Evolutionary conservation across 2,888 invertebrate species (phyloP).

Genomic region (Conops quadrifasciatus): DNA sequence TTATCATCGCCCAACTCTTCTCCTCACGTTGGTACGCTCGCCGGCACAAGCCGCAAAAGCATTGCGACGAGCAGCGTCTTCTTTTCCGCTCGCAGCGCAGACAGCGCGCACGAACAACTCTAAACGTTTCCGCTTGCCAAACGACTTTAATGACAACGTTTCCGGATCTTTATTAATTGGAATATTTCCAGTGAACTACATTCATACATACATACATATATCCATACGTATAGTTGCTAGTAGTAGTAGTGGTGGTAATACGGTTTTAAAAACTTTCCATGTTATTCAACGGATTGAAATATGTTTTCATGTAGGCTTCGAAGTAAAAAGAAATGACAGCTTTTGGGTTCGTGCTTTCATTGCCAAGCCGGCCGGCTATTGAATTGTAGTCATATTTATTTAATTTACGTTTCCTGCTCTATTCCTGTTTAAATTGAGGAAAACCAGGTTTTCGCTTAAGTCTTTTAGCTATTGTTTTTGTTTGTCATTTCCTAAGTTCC

Average conservation of each 20-base stretch:
- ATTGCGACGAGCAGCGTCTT: constrained; percentile 2
- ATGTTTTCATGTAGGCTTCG: not conserved
- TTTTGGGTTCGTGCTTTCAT: too few species aligned
- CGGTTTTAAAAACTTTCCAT: not conserved
- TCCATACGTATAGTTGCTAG: too few species aligned
- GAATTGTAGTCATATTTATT: too few species aligned
- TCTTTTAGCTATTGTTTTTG: too few species aligned
- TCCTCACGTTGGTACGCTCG: not conserved
- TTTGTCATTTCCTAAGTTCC: too few species aligned
- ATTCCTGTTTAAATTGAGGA: too few species aligned
- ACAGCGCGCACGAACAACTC: constrained; percentile 7
- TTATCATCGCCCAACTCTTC: too few species aligned
- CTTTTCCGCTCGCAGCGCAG: not conserved
- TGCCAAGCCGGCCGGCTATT: too few species aligned
- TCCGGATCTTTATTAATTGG: constrained; percentile 18
- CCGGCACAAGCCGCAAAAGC: not conserved
- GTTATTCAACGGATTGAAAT: not conserved
- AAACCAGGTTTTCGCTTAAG: too few species aligned
- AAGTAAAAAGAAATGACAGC: too few species aligned
- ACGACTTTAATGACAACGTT: constrained; percentile 24
- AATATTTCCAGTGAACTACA: constrained; percentile 16
- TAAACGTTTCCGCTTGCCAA: constrained; percentile 31
- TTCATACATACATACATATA: too few species aligned
- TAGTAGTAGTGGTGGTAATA: not conserved
- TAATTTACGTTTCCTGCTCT: too few species aligned